Base-by-base conservation (phyloP, 2,797 vertebrate species). In the Perdix hodgsoniae region DNA sequence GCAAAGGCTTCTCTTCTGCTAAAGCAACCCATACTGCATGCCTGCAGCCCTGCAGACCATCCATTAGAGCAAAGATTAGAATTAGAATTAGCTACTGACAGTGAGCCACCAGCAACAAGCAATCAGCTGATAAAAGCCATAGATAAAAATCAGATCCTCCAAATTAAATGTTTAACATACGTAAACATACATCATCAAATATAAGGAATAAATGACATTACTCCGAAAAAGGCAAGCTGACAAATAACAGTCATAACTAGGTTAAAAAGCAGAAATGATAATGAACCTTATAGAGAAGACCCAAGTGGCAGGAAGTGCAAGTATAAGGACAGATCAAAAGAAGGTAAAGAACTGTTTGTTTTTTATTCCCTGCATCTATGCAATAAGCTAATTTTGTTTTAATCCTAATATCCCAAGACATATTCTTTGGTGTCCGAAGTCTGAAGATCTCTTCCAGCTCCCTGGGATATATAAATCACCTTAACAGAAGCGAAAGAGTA, bases 111-210 rank as follows among this genome's bases (percentile, higher is more conserved):
- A 82, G 16, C 18, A 89, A 31, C 29, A 91, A 92, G 33, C 19
- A 67, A 52, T 88, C 18, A 74, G 4, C 9, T 64, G n/a, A 31
- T 64, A 47, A 60, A 86, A 91, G 17, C 31, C 50, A 70, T 4
- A 60, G 29, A 70, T 44, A 77, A 82, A 88, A 76, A 79, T 77
- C 57, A 79, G 27, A 56, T 76, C 67, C 31, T 90, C n/a, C 39
- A 88, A 79, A 92, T 86, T 77, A 73, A 64, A 66, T 52, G 39
- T 76, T 82, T 44, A 76, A 67, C n/a, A 47, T 40, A 66, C 22
- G 84, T 73, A 67, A 90, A 84, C 13, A 42, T 31, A 74, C 13
- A 86, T 76, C 39, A 88, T 35, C 6, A 95, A 86, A 75, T 78
- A 59, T 6, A 91, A 75, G 26, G 56, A 81, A 83, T 82, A 90